These are phyloP conservation scores for Nemopilema nomurai DNA, from an alignment of 30 jellyfish, hydroid and myxozoan genomes.

Conservation along the genomic window DNA sequence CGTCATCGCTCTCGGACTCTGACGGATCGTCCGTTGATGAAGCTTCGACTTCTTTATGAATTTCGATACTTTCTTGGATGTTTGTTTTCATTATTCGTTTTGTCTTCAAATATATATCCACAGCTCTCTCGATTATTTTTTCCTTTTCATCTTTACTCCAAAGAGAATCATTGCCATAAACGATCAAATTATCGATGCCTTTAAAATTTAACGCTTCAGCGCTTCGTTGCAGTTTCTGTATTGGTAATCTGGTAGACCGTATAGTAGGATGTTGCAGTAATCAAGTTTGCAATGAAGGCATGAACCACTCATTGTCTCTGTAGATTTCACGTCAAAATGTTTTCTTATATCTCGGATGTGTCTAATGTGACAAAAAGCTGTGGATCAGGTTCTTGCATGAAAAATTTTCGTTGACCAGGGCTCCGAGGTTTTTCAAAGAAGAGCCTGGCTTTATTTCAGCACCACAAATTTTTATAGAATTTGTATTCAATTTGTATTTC, in stretches of 20 bases:
- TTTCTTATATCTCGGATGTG: conserved; percentile 13
- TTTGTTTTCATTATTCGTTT: conserved; percentile 15
- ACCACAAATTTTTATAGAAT: no score
- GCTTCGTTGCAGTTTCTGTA: no score
- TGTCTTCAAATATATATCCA: conserved; percentile 5
- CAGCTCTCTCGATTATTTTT: conserved; percentile 21
- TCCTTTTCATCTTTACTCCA: conserved; percentile 45
- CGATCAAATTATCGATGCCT: conserved; percentile 43
- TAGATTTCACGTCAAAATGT: conserved; percentile 24
- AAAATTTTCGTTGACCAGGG: no score
- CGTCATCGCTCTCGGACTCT: conserved; percentile 23
- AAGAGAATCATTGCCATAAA: conserved; percentile 37
- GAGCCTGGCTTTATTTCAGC: no score
- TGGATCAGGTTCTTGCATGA: no score
- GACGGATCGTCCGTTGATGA: conserved; percentile 28
- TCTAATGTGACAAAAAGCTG: conserved; percentile 30
- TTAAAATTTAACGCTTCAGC: no score
- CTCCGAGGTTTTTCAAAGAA: no score
- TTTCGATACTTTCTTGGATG: conserved; percentile 1
- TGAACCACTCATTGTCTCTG: conserved; percentile 43
- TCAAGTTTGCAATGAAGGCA: conserved; percentile 28
- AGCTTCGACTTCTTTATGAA: conserved; percentile 26
- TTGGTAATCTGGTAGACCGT: conserved; percentile 52
- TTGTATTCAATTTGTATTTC: no score
- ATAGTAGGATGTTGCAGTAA: conserved; percentile 63